Conservation (phyloP, 2,113 vertebrate species). For the Mesembrinibis cayennensis region DNA sequence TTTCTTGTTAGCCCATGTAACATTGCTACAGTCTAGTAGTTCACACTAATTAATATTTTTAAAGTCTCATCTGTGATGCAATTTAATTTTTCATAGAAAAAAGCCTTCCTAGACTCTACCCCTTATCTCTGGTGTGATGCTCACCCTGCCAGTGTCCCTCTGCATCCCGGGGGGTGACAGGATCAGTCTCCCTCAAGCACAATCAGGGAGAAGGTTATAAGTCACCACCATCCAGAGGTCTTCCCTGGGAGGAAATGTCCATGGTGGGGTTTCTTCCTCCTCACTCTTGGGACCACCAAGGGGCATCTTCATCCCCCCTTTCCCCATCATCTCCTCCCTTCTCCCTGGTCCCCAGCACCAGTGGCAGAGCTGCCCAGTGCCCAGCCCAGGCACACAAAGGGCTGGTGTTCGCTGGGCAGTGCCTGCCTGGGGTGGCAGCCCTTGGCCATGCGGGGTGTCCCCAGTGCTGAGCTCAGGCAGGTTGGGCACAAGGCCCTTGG, state of each 20-base stretch:
- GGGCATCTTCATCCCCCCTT: not conserved
- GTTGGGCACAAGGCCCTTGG: not conserved
- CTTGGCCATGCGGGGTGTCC: not conserved
- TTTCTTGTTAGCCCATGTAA: not conserved
- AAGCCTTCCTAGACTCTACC: not conserved
- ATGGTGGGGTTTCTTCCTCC: not conserved
- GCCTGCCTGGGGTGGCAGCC: not conserved
- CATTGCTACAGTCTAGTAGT: not conserved
- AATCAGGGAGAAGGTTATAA: not conserved
- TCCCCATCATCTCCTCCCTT: not conserved
- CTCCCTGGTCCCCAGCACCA: not conserved
- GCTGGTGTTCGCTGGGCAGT: not conserved
- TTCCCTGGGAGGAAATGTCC: not conserved
- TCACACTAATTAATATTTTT: not conserved
- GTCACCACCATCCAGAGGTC: not conserved
- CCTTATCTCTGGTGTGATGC: not conserved
- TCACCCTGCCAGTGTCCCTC: not conserved
- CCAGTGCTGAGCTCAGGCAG: not conserved
- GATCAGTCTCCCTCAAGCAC: not conserved
- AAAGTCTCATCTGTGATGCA: not conserved
- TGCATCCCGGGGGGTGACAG: not conserved
- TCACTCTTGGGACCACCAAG: rapidly evolving
- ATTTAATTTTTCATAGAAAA: not conserved
- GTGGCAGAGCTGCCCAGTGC: not conserved
- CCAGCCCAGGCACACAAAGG: not conserved